Conservation (phyloP, 2,888 invertebrate species). For the Tuta absoluta region DNA sequence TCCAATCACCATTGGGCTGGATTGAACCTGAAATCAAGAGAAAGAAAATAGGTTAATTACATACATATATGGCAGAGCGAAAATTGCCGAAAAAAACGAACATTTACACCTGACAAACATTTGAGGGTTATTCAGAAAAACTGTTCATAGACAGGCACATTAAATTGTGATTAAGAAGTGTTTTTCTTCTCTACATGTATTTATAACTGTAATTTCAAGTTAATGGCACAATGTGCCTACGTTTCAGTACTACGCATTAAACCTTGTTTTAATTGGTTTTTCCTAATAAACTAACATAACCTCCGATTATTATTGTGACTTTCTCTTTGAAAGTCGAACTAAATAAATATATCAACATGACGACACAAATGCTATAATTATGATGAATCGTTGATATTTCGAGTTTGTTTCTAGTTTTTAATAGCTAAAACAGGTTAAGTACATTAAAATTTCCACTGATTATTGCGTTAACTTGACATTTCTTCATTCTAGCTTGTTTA, state of each 20-base stretch:
- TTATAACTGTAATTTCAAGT: neutral
- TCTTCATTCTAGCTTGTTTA: conserved; percentile 2
- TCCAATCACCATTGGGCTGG: conserved; percentile 77
- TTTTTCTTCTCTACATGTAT: no score
- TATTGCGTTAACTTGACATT: conserved; percentile 13
- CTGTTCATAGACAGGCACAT: no score
- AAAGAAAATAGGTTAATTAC: conserved; percentile 2
- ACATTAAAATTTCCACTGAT: neutral
- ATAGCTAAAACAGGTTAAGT: conserved; percentile 1
- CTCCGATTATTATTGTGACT: neutral
- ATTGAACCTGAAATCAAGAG: conserved; percentile 69
- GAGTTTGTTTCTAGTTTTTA: neutral
- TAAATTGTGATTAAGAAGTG: no score
- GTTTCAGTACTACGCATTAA: neutral
- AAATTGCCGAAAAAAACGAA: no score
- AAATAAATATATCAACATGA: neutral
- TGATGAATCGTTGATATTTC: neutral
- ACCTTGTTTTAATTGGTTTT: conserved; percentile 8
- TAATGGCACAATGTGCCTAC: neutral
- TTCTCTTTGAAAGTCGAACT: conserved; percentile 12
- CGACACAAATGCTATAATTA: neutral
- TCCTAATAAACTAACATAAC: conserved; percentile 8
- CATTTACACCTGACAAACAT: no score
- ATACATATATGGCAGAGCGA: no score
- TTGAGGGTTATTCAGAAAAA: neutral